Conservation (phyloP, 2,113 vertebrate species). For the Nymphicus hollandicus region DNA sequence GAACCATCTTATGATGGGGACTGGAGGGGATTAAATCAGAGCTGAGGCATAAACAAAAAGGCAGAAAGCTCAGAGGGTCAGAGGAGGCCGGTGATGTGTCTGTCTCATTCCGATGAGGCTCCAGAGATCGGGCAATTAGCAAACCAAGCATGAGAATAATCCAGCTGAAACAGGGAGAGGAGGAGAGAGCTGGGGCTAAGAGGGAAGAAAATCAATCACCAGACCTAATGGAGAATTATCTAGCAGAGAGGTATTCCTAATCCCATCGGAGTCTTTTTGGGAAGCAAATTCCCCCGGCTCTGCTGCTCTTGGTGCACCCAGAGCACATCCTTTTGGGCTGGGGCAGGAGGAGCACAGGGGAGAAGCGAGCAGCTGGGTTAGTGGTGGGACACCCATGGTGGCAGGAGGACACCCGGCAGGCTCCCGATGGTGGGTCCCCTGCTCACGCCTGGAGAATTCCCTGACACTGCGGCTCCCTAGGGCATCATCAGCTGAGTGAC, state of each 20-base stretch:
- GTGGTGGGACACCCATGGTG: not conserved
- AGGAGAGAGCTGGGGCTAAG: not conserved
- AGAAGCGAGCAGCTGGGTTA: not conserved
- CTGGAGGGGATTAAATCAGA: not conserved
- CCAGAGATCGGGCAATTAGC: conserved; percentile 22
- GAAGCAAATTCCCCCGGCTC: not conserved
- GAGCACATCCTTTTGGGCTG: not conserved
- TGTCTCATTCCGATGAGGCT: accelerated
- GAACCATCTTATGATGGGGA: not conserved
- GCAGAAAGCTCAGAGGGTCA: not conserved
- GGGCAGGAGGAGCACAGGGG: not conserved
- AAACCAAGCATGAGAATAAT: conserved; percentile 19
- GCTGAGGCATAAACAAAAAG: not conserved
- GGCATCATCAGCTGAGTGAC: not conserved
- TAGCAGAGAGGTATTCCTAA: conserved; percentile 27
- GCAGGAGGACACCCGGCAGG: not conserved
- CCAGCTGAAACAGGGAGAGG: not conserved
- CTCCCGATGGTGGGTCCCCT: not conserved
- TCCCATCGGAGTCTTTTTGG: conserved; percentile 19
- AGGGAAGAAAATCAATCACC: conserved; percentile 3
- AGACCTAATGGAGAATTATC: conserved; percentile 27
- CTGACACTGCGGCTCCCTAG: too few species aligned
- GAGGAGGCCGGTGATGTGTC: not conserved
- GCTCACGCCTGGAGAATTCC: accelerated
- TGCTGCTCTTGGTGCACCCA: not conserved